Percentiles rank a stretch among this genome's conserved stretches.
phyloP scores from a whole-genome alignment of 2,888 invertebrate species.

The Eristalinus sepulchralis region DNA sequence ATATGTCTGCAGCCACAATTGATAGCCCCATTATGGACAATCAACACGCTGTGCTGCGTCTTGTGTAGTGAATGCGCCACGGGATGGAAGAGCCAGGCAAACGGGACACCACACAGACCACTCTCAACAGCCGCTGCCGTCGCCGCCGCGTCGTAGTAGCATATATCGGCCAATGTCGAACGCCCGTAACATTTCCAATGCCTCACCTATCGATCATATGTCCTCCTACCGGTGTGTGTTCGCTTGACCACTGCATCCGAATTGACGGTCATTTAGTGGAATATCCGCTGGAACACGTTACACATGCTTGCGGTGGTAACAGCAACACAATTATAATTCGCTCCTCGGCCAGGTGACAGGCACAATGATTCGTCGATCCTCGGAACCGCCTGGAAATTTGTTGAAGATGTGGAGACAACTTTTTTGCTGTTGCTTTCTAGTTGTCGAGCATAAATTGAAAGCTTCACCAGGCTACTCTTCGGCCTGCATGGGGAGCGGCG shows the following conservation, averaged over 20 bases:
- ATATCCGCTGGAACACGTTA: conserved; percentile 35
- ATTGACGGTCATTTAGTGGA: conserved; percentile 28
- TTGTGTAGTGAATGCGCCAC: conserved; percentile 8
- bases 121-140: background rate
- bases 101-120: conserved; percentile 8
- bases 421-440: conserved; percentile 26
- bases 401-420: conserved; percentile 18
- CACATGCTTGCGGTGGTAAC: conserved; percentile 42
- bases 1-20: conserved; percentile 54
- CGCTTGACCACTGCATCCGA: background rate
- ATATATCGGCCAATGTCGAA: conserved; percentile 62
- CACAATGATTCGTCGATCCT: conserved; percentile 5
- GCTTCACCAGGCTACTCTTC: background rate
- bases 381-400: background rate
- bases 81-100: conserved; percentile 2
- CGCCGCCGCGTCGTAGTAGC: background rate
- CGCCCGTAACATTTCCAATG: conserved; percentile 41
- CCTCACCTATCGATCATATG: conserved; percentile 59
- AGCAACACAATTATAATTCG: conserved; percentile 37
- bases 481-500: conserved; percentile 10
- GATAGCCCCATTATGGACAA: conserved; percentile 62
- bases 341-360: conserved; percentile 45
- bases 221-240: conserved; percentile 14
- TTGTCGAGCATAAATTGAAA: conserved; percentile 28
- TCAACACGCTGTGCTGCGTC: conserved; percentile 39